Percentiles rank a stretch among this genome's conserved stretches.
phyloP scores from a whole-genome alignment of 2,888 invertebrate genomes.

The Lasioglossum pauxillum region DNA sequence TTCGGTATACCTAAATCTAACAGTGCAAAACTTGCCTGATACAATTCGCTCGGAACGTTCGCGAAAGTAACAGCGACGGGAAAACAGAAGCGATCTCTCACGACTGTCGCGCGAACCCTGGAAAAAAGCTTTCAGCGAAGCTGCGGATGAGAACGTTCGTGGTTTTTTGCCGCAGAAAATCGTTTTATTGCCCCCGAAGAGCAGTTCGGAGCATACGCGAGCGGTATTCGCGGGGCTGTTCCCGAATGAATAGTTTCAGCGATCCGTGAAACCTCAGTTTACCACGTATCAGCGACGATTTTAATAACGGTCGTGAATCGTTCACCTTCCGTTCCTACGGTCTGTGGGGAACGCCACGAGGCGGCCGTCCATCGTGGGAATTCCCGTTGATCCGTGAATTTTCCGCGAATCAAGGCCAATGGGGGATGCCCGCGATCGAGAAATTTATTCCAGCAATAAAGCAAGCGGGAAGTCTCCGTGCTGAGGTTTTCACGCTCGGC shows the following conservation, averaged over 20 bases:
- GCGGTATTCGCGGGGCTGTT: background rate
- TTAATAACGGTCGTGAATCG: constrained; percentile 35
- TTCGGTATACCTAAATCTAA: background rate
- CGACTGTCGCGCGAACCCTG: background rate
- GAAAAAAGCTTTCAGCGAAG: background rate
- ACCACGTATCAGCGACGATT: constrained; percentile 33
- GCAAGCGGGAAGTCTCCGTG: constrained; percentile 24
- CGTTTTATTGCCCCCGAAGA: constrained; percentile 2
- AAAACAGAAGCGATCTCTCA: background rate
- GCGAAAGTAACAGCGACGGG: background rate
- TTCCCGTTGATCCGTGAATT: constrained; percentile 63
- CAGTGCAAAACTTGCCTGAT: background rate
- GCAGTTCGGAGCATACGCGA: background rate
- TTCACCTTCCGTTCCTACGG: background rate
- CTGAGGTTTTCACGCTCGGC: constrained; percentile 44
- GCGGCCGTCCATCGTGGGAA: constrained; percentile 56
- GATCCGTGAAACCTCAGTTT: constrained; percentile 47
- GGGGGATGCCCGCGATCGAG: constrained; percentile 28
- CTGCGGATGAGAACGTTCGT: background rate
- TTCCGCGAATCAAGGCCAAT: constrained; percentile 60
- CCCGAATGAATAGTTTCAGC: constrained; percentile 44
- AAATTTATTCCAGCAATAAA: constrained; percentile 63
- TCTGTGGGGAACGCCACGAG: background rate
- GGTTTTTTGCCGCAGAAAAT: background rate
- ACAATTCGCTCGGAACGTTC: background rate